Evolutionary conservation across 1,140 invertebrate genomes (phyloP).

Genomic region (Augochlora pura): DNA sequence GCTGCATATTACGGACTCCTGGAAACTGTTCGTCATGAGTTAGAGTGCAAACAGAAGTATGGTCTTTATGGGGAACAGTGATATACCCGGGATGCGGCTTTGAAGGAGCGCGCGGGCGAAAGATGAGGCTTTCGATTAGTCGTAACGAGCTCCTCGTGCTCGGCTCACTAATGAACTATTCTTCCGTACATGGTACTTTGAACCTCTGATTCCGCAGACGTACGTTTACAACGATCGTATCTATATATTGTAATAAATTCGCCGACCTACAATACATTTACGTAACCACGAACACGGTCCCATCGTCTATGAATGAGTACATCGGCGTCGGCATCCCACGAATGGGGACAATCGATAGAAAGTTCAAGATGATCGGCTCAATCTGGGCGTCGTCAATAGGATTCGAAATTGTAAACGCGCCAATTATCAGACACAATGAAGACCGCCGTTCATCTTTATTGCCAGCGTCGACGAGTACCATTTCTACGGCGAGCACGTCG

Average conservation of each 20-base stretch:
- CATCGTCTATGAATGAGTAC: too few relatives aligned
- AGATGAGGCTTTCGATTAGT: not conserved
- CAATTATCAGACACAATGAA: not conserved
- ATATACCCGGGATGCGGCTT: not conserved
- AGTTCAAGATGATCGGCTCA: not conserved
- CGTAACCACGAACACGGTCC: too few relatives aligned
- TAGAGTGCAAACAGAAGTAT: not conserved
- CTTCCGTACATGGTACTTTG: not conserved
- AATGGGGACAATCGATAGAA: not conserved
- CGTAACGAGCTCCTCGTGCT: not conserved
- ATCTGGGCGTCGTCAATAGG: not conserved
- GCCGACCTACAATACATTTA: too few relatives aligned
- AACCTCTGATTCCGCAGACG: too few relatives aligned
- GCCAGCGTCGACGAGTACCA: not conserved
- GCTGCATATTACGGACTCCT: conserved; percentile 1
- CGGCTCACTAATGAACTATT: not conserved
- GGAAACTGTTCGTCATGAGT: conserved; percentile 6
- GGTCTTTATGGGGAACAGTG: not conserved
- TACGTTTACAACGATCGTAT: not conserved
- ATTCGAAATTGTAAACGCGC: not conserved
- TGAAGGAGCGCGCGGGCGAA: not conserved
- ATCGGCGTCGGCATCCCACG: not conserved
- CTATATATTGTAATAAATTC: not conserved
- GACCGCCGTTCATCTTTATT: not conserved
- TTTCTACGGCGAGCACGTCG: not conserved